Evolutionary conservation across 2,797 vertebrate genomes (phyloP).

Genomic region (Manis crassicaudata): DNA sequence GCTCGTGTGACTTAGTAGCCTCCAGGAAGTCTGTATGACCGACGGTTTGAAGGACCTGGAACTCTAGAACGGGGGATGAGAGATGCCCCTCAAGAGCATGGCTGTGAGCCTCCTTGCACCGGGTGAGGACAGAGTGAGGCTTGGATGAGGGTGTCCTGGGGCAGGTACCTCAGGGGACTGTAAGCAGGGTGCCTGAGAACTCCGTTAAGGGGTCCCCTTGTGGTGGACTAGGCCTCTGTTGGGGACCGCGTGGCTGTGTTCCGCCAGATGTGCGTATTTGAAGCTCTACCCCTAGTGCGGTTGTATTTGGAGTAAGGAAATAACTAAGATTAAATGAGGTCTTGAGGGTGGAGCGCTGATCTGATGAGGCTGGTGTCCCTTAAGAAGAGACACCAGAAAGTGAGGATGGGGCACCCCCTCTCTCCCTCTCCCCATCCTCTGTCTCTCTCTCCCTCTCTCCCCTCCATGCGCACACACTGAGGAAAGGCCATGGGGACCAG

Average conservation of each 20-base stretch:
- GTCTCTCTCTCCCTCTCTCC: rapidly evolving
- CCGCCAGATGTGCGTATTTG: not conserved
- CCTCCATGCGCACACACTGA: not conserved
- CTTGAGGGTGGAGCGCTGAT: no score
- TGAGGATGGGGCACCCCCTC: not conserved
- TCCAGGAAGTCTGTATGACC: not conserved
- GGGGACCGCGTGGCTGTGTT: no score
- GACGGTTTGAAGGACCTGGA: not conserved
- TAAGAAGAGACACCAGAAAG: not conserved
- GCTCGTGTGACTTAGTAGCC: not conserved
- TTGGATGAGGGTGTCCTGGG: not conserved
- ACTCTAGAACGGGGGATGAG: not conserved
- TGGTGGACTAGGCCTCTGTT: not conserved
- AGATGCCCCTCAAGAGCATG: not conserved
- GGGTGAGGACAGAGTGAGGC: not conserved
- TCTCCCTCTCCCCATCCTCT: no score
- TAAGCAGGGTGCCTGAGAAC: not conserved
- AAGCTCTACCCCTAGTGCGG: not conserved
- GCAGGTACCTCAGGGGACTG: not conserved
- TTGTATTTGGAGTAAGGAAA: not conserved
- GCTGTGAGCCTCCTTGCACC: not conserved
- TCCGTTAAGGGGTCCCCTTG: not conserved
- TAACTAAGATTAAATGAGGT: not conserved
- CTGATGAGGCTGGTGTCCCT: not conserved
- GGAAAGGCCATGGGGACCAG: not conserved